Percentiles rank a stretch among this genome's conserved stretches.
Evolutionary conservation across 2,113 vertebrate genomes (phyloP).

Genomic region (Crotalus tigris): DNA sequence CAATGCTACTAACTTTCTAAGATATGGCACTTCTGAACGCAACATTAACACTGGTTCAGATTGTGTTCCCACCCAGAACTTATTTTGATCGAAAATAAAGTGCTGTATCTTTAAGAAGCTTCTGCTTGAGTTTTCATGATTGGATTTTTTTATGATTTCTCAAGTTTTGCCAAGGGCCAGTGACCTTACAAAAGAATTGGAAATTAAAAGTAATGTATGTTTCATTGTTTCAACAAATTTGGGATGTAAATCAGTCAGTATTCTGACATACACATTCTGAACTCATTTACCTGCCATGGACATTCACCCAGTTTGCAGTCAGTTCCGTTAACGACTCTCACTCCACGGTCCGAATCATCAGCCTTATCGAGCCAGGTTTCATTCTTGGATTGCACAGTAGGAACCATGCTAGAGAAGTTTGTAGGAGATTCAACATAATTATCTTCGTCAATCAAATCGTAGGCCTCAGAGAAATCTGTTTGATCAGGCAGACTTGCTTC

Average conservation of each 20-base stretch:
- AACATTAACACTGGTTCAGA: too few relatives aligned
- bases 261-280: not conserved
- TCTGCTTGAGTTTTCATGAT: too few relatives aligned
- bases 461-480: rapidly evolving
- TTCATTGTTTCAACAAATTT: not conserved
- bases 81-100: too few relatives aligned
- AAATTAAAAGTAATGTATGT: not conserved
- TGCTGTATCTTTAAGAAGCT: too few relatives aligned
- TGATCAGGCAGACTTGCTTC: not conserved
- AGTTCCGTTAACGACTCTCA: slow-evolving; percentile 77
- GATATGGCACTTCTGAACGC: too few relatives aligned
- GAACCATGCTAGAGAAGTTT: not conserved
- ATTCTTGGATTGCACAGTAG: rapidly evolving
- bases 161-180: too few relatives aligned
- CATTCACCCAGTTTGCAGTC: slow-evolving; percentile 82
- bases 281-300: slow-evolving; percentile 87
- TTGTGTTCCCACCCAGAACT: too few relatives aligned
- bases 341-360: rapidly evolving
- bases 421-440: not conserved
- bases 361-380: rapidly evolving
- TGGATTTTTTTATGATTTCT: too few relatives aligned
- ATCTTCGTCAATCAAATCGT: not conserved
- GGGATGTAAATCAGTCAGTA: not conserved
- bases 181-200: not conserved
- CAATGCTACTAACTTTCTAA: too few relatives aligned